A percentile compares a stretch with the other conserved stretches of the same genome.
phyloP scores from a whole-genome alignment of 2,888 invertebrate genomes.

The Chrysomela aeneicollis region DNA sequence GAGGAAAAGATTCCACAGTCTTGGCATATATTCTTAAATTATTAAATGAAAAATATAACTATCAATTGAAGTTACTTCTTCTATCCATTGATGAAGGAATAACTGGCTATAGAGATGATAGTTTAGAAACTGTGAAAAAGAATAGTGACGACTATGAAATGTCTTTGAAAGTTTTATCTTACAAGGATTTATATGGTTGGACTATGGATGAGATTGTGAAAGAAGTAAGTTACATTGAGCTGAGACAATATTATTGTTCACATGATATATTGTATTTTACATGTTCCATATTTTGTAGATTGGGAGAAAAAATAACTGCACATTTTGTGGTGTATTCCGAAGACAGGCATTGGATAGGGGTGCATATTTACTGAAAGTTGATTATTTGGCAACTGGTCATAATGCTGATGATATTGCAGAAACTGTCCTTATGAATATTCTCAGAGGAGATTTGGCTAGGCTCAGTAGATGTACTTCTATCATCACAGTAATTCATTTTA shows the following conservation, averaged over 20 bases:
- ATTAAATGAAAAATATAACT: conserved; percentile 88
- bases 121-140: conserved; percentile 93
- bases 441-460: conserved; percentile 95
- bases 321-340: conserved; percentile 94
- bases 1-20: conserved; percentile 97
- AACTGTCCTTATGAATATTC: conserved; percentile 96
- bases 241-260: neutral
- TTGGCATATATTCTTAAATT: conserved; percentile 92
- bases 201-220: conserved; percentile 98
- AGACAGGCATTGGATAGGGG: conserved; percentile 96
- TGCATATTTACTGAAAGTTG: conserved; percentile 84
- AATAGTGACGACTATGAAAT: conserved; percentile 94
- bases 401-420: conserved; percentile 99
- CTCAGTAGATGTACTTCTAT: conserved; percentile 91
- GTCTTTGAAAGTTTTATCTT: conserved; percentile 93
- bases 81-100: conserved; percentile 99
- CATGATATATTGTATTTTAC: neutral
- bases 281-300: conserved; percentile 60
- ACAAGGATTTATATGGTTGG: conserved; percentile 98
- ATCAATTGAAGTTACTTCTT: conserved; percentile 87
- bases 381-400: conserved; percentile 96
- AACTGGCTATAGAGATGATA: conserved; percentile 94
- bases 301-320: conserved; percentile 94
- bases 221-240: conserved; percentile 63
- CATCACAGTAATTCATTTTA: conserved; percentile 70